These are phyloP conservation scores for Homarus gammarus DNA, from an alignment of 2,888 invertebrate genomes.

Conservation along the genomic window DNA sequence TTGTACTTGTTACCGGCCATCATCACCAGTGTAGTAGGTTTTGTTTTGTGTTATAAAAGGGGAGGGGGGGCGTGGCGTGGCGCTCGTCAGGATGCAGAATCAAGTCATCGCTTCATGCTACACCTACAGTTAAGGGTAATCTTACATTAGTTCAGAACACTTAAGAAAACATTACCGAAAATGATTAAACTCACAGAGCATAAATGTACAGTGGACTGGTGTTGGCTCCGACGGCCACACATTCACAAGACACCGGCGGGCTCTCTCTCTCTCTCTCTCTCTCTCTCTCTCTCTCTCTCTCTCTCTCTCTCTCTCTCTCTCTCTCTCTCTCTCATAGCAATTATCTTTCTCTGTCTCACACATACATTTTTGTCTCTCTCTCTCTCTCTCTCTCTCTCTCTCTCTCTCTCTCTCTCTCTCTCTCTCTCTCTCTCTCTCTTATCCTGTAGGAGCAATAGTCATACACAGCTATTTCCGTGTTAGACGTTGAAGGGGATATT, in stretches of 20 bases:
- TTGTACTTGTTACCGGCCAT: too few species aligned
- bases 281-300: too few species aligned
- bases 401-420: too few species aligned
- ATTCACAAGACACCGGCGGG: not conserved
- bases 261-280: not conserved
- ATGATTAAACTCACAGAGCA: not conserved
- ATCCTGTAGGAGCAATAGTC: too few species aligned
- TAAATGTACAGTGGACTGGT: slow-evolving; percentile 4
- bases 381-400: too few species aligned
- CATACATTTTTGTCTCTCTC: too few species aligned
- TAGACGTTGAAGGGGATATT: too few species aligned
- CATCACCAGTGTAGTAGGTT: too few species aligned
- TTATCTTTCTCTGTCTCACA: too few species aligned
- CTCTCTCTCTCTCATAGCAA: too few species aligned
- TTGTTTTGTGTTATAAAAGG: not conserved
- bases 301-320: not conserved
- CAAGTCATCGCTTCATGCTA: not conserved
- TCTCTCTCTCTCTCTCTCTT: too few species aligned
- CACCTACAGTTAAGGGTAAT: not conserved
- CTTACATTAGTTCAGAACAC: not conserved
- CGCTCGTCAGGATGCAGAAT: not conserved
- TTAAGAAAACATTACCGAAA: not conserved
- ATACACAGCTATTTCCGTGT: too few species aligned
- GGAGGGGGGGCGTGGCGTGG: not conserved
- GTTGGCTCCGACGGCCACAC: not conserved